Base-by-base conservation (phyloP, 2,888 invertebrate species). In the Eucera pruinosa region DNA sequence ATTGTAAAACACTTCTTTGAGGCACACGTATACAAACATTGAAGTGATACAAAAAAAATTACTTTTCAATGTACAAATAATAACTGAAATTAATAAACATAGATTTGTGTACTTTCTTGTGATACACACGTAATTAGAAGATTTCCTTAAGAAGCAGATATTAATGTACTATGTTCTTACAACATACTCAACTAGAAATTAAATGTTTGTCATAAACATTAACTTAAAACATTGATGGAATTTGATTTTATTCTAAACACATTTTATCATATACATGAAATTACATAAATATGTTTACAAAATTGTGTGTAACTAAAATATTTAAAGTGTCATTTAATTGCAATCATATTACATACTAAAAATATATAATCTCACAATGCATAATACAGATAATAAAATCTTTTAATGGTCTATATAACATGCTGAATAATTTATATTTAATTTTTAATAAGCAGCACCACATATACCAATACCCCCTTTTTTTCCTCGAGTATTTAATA, bases 111-210 rank as follows among this genome's bases (percentile, higher is more conserved):
- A n/a, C n/a, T n/a, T n/a, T n/a, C n/a, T n/a, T n/a, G n/a, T n/a
- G n/a, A n/a, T 13, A 23, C 13, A 50, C 15, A 23, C 41, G 18
- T 45, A 47, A 50, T 27, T 43, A 79, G 77, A 86, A 84, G 77
- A 84, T 73, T 83, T 82, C 62, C 74, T 85, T 85, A 83, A 83
- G 72, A 83, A 83, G 74, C 66, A 73, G 47, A 65, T 30, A 33
- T 67, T 73, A 36, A 27, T 27, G 41, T 58, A 33, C 48, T 36
- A n/a, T 50, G 15, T 52, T 47, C 30, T 73, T 71, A 45, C 6
- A 48, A 33, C 13, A 36, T 60, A 20, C 15, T 13, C 6, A 52
- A 39, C 36, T 23, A 54, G 36, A 60, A 20, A 23, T 5, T 23
- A 58, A 70, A 11, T 33, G 7, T 60, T 18, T 70, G 25, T 33